phyloP scores from a whole-genome alignment of 2,888 invertebrate genomes.

The Drepanosiphum platanoidis region DNA sequence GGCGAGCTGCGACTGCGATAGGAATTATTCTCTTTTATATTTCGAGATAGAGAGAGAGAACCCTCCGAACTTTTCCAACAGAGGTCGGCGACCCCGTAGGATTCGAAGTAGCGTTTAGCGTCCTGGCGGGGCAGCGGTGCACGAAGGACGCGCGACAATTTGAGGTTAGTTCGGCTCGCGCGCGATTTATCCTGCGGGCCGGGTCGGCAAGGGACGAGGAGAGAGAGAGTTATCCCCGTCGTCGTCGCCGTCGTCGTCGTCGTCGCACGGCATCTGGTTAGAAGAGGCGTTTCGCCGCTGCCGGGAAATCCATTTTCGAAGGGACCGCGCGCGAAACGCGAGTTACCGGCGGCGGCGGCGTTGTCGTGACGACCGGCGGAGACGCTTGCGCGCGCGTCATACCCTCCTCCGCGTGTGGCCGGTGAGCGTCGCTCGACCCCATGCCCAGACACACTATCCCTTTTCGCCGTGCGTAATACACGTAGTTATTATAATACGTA shows the following conservation, averaged over 20 bases:
- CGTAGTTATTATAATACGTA: no score
- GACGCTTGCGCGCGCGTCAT: constrained; percentile 59
- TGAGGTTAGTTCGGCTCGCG: constrained; percentile 11
- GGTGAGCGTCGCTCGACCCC: no score
- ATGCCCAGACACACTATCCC: not conserved
- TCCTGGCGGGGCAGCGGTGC: not conserved
- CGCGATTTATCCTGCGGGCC: not conserved
- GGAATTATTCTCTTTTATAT: not conserved
- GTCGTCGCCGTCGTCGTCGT: no score
- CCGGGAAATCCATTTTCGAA: constrained; percentile 41
- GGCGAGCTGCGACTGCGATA: not conserved
- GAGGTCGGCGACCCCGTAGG: not conserved
- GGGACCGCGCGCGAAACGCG: constrained; percentile 14
- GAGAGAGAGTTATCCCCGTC: not conserved
- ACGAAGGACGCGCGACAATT: not conserved
- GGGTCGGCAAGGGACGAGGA: no score
- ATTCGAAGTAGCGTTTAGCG: not conserved
- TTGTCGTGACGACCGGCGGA: constrained; percentile 58
- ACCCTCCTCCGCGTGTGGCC: not conserved
- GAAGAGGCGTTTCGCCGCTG: not conserved
- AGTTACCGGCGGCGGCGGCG: constrained; percentile 32
- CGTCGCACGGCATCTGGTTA: constrained; percentile 22
- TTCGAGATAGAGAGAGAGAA: not conserved
- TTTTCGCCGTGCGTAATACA: not conserved
- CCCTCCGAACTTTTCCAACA: not conserved